Base-by-base conservation (phyloP, 2,888 invertebrate genomes). In the Drosophila limbata region DNA sequence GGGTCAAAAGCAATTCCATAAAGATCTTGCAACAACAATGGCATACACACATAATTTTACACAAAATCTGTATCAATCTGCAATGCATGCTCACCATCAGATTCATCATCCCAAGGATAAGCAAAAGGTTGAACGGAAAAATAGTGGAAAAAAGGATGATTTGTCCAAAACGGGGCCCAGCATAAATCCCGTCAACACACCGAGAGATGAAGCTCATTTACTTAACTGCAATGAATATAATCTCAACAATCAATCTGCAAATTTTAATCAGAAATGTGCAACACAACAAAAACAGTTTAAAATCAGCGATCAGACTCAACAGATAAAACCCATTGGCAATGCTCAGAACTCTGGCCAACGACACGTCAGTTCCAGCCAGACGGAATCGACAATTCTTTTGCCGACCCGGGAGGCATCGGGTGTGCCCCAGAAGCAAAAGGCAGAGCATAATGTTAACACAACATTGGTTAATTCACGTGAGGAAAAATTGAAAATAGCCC, bases 1-100 rank as follows among this genome's bases (percentile, higher is more conserved):
- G 76, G 94, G 94, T 0, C 94, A 95, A 9, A 95, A 94, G 47
- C 92, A 92, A 76, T 92, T 94, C 63, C 94, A 94, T 65, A 93
- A 94, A 55, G 93, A 93, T 42, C 80, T 93, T 19, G 92, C 93
- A 13, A 91, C 93, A 10, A 91, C 91, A 5, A 93, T 93, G 92
- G 92, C 91, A 3, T 92, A 92, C 48, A 90, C 90, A 13, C 91
- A 92, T 44, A 92, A 91, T 72, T 91, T 93, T 11, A 90, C 92
- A 0, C 92, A 92, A 67, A 92, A 92, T 79, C 84, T 91, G 4
- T 93, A 92, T 56, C 92, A 92, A 61, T 91, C 91, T 21, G 92
- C 92, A 10, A 90, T 92, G 84, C 92, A 91, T 17, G 91, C 91
- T 48, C 90, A 91, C 31, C 93, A 93, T 65, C 91, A 92, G 65